Conservation (phyloP, 2,113 vertebrate genomes). For the Pachyramphus minor region DNA sequence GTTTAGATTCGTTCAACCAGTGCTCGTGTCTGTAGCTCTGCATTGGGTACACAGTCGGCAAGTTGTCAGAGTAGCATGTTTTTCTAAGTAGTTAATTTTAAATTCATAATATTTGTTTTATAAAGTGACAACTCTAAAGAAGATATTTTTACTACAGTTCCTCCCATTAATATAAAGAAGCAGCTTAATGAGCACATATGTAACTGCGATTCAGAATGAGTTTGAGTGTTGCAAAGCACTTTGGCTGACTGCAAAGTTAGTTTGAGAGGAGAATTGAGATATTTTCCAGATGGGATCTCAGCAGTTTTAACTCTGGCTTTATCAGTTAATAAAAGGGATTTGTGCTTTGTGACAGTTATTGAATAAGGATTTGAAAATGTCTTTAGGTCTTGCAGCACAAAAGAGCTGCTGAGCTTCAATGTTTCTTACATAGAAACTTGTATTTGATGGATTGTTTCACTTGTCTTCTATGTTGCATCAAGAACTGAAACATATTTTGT, state of each 20-base stretch:
- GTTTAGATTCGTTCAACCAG: neutral
- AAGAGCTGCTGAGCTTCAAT: neutral
- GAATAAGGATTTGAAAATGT: neutral
- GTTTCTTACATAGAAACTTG: neutral
- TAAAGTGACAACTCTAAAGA: neutral
- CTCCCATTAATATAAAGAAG: neutral
- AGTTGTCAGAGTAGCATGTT: neutral
- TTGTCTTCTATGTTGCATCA: neutral
- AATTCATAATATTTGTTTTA: neutral
- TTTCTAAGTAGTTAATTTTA: neutral
- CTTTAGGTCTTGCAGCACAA: neutral
- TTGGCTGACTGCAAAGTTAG: neutral
- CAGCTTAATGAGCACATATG: neutral
- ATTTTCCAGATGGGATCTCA: neutral
- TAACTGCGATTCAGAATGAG: neutral
- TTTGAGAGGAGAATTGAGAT: neutral
- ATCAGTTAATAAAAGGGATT: constrained; percentile 4
- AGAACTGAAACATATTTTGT: neutral
- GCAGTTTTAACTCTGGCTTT: neutral
- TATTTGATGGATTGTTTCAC: neutral
- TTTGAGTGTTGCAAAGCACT: neutral
- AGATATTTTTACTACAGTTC: neutral
- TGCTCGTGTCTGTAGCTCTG: neutral
- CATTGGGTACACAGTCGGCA: neutral
- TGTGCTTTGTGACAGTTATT: neutral